Conservation (phyloP, 2,113 vertebrate genomes). For the Oceanites oceanicus region DNA sequence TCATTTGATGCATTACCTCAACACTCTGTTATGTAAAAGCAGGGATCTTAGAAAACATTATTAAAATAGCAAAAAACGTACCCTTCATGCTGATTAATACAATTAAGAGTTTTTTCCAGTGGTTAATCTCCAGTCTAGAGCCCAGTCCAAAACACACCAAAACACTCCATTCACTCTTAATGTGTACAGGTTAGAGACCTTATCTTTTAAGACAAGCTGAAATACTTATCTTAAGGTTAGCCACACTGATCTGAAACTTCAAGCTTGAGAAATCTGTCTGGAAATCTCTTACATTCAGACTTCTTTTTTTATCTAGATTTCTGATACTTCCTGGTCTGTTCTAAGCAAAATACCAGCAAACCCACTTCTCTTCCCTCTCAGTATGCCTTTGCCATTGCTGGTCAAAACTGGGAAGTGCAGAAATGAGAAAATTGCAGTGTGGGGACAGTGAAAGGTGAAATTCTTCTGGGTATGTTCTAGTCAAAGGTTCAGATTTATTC, state of each 20-base stretch:
- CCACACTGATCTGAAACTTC: not conserved
- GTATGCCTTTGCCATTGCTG: not conserved
- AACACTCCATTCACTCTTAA: not conserved
- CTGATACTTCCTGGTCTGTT: slow-evolving; percentile 12
- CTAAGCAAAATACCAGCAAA: slow-evolving; percentile 8
- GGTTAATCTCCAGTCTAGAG: not conserved
- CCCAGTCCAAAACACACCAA: not conserved
- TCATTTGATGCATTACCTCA: not conserved
- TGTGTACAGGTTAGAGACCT: not conserved
- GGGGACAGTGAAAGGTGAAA: not conserved
- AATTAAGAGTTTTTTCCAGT: not conserved
- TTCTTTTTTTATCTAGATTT: slow-evolving; percentile 6
- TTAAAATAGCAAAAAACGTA: not conserved
- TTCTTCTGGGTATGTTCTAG: not conserved
- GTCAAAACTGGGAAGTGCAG: not conserved
- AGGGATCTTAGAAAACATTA: not conserved
- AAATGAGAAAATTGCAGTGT: not conserved
- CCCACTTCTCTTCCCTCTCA: not conserved
- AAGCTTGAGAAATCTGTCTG: not conserved
- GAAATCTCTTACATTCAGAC: not conserved
- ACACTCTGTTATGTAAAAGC: not conserved
- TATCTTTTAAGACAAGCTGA: not conserved
- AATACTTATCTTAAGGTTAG: not conserved
- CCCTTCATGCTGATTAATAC: not conserved
- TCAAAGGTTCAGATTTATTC: not conserved